Conservation (phyloP, 2,113 vertebrate species). For the Andinoacara biseriatus region DNA sequence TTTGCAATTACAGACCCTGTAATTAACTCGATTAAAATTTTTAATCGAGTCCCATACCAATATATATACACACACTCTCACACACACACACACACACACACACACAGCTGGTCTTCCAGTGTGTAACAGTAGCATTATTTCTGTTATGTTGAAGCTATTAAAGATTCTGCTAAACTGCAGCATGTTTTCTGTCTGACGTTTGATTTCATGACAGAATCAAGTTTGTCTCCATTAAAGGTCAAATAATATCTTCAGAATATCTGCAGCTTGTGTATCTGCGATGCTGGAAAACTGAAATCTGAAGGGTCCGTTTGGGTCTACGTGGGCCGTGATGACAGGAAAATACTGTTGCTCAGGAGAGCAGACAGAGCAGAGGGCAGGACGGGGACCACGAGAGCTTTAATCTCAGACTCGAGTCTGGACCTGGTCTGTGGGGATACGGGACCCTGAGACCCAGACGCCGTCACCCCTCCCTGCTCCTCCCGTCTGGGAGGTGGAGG, state of each 20-base stretch:
- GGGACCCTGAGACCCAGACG: constrained; percentile 3
- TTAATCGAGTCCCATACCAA: too few relatives aligned
- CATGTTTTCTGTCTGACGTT: neutral
- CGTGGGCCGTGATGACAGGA: neutral
- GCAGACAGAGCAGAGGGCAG: neutral
- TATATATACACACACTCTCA: too few relatives aligned
- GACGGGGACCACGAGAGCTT: neutral
- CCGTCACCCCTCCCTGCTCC: neutral
- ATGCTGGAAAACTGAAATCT: neutral
- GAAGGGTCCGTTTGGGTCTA: neutral
- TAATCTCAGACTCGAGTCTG: neutral
- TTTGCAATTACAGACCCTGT: too few relatives aligned
- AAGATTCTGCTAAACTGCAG: too few relatives aligned
- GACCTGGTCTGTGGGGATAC: neutral
- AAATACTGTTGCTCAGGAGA: neutral
- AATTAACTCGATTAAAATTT: too few relatives aligned
- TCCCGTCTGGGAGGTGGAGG: constrained; percentile 45
- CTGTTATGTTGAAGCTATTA: too few relatives aligned
- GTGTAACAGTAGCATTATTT: too few relatives aligned
- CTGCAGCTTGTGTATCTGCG: neutral
- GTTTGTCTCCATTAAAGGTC: neutral
- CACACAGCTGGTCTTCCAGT: too few relatives aligned
- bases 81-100: too few relatives aligned
- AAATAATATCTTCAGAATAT: neutral
- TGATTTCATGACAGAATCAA: neutral